Conservation (phyloP, 1,140 invertebrate genomes). For the Leguminivora glycinivorella region DNA sequence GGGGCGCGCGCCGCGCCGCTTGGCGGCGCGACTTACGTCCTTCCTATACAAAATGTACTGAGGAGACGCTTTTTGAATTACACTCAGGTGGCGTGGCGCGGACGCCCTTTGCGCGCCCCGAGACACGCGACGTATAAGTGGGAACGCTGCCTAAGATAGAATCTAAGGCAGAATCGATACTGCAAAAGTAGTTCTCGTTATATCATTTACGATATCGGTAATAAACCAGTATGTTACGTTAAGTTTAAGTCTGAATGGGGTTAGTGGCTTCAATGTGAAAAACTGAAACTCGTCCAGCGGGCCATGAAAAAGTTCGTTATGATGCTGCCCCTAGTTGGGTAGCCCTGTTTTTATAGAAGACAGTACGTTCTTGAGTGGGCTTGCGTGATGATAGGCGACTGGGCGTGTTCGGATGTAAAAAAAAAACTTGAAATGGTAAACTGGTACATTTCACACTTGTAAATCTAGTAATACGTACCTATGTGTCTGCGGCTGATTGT, state of each 20-base stretch:
- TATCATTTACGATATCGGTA: not conserved
- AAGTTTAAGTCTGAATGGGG: not conserved
- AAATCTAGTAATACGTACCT: too few species aligned
- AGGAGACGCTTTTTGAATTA: too few species aligned
- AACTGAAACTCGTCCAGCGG: not conserved
- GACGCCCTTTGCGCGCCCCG: too few species aligned
- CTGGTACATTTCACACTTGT: too few species aligned
- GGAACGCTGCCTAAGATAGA: too few species aligned
- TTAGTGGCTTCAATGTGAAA: not conserved
- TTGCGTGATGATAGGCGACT: not conserved
- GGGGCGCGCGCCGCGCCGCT: too few species aligned
- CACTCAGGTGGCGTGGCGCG: too few species aligned
- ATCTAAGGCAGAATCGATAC: too few species aligned
- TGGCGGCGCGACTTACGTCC: too few species aligned
- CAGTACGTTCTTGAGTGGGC: not conserved
- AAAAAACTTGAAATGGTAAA: not conserved
- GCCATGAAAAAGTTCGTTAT: not conserved
- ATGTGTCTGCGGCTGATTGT: too few species aligned
- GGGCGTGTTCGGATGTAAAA: constrained; percentile 1
- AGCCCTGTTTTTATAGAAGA: not conserved
- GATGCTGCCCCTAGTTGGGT: not conserved
- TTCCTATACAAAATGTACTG: too few species aligned
- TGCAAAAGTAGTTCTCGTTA: not conserved
- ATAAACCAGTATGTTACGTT: not conserved
- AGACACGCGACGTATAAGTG: too few species aligned